A percentile compares a stretch with the other conserved stretches of the same genome.
Conservation (phyloP, 2,113 vertebrate species). For the Leiothrix lutea region DNA sequence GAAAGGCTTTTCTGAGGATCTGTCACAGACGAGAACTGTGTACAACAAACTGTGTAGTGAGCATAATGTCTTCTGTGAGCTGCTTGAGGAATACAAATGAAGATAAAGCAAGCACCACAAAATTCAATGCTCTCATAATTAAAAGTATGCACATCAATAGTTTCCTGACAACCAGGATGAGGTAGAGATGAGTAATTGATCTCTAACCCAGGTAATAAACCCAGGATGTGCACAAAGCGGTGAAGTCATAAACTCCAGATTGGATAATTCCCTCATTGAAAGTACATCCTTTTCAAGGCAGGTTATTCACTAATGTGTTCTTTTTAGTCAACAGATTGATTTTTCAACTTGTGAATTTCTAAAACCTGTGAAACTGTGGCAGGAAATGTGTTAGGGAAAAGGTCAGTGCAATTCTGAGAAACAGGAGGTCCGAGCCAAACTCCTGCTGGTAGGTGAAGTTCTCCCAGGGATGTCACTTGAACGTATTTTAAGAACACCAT, state of each 20-base stretch:
- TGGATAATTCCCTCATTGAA: neutral
- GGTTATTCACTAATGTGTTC: conserved; percentile 1
- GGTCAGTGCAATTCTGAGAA: conserved; percentile 21
- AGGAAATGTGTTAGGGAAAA: conserved; percentile 11
- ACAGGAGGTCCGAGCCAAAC: neutral
- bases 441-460: conserved; percentile 30
- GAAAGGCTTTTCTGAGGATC: conserved; percentile 24
- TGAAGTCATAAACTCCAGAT: neutral
- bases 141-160: conserved; percentile 15
- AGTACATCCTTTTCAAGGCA: neutral
- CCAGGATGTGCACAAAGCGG: neutral
- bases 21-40: neutral
- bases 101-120: neutral
- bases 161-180: conserved; percentile 34
- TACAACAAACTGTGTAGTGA: neutral
- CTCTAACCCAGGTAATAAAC: conserved; percentile 19
- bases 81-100: conserved; percentile 44
- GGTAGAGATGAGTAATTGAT: conserved; percentile 2
- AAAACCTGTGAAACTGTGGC: conserved; percentile 13
- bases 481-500: conserved; percentile 53
- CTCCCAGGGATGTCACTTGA: conserved; percentile 12
- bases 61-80: neutral
- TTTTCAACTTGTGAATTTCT: conserved; percentile 28
- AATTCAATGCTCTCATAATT: conserved; percentile 24
- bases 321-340: conserved; percentile 1